Percentiles rank a stretch among this genome's conserved stretches.
Evolutionary conservation across 2,888 invertebrate genomes (phyloP).

Genomic region (Adineta ricciae): DNA sequence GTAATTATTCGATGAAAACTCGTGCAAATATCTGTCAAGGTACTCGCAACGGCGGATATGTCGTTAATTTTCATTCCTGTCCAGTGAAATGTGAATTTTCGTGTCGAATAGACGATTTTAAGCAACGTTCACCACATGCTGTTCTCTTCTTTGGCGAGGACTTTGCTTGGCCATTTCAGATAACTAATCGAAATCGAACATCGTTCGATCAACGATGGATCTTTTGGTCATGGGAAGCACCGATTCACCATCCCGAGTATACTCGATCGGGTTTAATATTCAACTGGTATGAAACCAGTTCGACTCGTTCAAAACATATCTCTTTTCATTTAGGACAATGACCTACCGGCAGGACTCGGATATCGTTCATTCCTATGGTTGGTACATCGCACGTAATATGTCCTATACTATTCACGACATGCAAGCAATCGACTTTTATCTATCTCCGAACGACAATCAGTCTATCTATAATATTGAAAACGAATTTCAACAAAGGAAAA

Average conservation of each 20-base stretch:
- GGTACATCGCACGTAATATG: background rate
- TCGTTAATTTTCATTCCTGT: background rate
- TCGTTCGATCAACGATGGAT: background rate
- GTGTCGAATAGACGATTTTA: background rate
- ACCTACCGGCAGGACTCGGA: conserved; percentile 2
- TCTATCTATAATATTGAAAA: background rate
- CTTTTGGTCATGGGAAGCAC: conserved; percentile 20
- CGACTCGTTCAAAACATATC: too few species aligned
- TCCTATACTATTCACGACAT: background rate
- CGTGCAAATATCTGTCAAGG: background rate
- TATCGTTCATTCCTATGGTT: background rate
- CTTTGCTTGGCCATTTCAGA: background rate
- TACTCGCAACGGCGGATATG: background rate
- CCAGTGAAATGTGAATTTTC: conserved; percentile 15
- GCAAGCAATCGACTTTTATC: background rate
- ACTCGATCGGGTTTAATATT: background rate
- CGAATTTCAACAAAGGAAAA: conserved; percentile 14
- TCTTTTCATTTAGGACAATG: background rate
- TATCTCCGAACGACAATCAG: background rate
- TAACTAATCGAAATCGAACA: background rate
- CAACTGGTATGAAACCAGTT: background rate
- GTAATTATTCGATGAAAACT: background rate
- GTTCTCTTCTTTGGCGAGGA: conserved; percentile 14
- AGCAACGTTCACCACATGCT: background rate
- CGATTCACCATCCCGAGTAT: background rate